These are phyloP conservation scores for Drosophila basisetae DNA, from an alignment of 2,888 invertebrate genomes.

Conservation along the genomic window DNA sequence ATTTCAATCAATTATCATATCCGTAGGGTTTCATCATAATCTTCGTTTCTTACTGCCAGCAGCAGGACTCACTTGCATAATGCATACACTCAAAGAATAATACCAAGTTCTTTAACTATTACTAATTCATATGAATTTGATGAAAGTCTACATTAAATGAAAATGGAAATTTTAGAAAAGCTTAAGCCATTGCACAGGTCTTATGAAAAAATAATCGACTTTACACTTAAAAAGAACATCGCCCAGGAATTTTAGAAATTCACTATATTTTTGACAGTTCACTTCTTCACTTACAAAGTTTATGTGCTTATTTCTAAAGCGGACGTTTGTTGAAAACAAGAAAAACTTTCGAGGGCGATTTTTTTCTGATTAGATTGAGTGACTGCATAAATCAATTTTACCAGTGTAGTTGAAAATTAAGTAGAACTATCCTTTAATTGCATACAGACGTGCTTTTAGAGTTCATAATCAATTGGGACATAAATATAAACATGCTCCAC, in stretches of 20 bases:
- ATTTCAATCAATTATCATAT: slow-evolving; percentile 68
- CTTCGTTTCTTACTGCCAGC: background rate
- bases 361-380: background rate
- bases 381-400: background rate
- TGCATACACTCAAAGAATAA: background rate
- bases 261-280: background rate
- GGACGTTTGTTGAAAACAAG: background rate
- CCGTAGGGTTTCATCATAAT: background rate
- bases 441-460: slow-evolving; percentile 12
- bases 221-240: too few relatives aligned
- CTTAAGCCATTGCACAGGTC: background rate
- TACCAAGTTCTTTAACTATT: background rate
- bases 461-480: slow-evolving; percentile 69
- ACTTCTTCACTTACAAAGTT: background rate
- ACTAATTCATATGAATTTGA: accelerated
- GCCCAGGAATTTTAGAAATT: background rate
- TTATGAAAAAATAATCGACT: background rate
- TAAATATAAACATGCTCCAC: slow-evolving; percentile 73
- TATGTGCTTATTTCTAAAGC: background rate
- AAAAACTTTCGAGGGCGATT: background rate
- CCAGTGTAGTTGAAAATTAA: background rate
- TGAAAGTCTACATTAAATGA: background rate
- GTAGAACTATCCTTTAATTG: background rate
- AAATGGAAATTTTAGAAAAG: background rate
- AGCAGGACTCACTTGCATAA: background rate